Conservation (phyloP, 2,113 vertebrate genomes). For the Vombatus ursinus region DNA sequence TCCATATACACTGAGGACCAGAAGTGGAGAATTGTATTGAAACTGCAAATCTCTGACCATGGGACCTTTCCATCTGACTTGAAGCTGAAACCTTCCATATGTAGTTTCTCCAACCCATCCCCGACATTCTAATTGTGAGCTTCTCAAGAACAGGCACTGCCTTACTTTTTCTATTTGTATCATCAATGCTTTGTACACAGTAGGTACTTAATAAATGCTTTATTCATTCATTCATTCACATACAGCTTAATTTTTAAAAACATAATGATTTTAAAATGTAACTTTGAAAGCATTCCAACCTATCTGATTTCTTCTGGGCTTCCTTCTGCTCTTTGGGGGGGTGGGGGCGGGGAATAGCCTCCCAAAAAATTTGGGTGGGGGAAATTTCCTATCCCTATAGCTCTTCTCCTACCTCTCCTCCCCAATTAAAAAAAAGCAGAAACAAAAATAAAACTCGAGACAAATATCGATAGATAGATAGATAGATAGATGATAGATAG, state of each 20-base stretch:
- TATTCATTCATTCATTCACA: not conserved
- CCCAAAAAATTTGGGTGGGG: not conserved
- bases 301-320: not conserved
- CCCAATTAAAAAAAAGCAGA: not conserved
- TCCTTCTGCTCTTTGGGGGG: not conserved
- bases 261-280: not conserved
- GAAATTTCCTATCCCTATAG: not conserved
- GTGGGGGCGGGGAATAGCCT: not conserved
- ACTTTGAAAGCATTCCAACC: not conserved
- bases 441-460: not conserved
- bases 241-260: not conserved
- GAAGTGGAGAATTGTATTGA: not conserved
- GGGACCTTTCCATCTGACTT: not conserved
- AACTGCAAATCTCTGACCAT: not conserved
- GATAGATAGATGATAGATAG: no score
- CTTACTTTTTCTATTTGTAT: not conserved
- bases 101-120: not conserved
- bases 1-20: not conserved
- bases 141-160: not conserved
- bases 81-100: not conserved
- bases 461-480: no score
- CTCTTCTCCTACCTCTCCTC: not conserved
- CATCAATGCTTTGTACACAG: not conserved
- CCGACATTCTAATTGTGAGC: not conserved
- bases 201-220: not conserved